Base-by-base conservation (phyloP, 2,113 vertebrate species). In the Pogonocichla stellata region DNA sequence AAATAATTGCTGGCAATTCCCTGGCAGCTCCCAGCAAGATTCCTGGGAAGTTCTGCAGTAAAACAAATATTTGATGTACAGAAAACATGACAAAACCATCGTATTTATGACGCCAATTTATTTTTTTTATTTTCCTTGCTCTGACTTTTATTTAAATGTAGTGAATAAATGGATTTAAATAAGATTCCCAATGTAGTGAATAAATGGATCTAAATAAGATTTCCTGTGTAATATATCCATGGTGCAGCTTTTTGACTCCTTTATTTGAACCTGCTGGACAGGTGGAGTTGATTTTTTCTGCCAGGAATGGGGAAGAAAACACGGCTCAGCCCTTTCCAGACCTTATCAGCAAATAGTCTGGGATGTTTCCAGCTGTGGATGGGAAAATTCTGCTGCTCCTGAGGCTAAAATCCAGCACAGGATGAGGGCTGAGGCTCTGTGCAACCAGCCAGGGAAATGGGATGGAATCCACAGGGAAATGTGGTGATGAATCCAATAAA, bases 1-100 rank as follows among this genome's bases (percentile, higher is more conserved):
- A 88, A 92, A 75, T 92, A 86, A 92, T 90, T 79, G 72, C 75
- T 90, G 77, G 88, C 82, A 90, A 73, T 86, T 86, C 74, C 70
- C 94, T 40, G 82, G 47, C 74, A 95, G 82, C 74, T 88, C 83
- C 48, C 71, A 74, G 58, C 75, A 40, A 65, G 75, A 73, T 75
- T 75, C 58, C 54, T 1, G 1, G 12, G 75, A 90, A 90, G 28
- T 40, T 88, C 36, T 36, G 71, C 75, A 8, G 19, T 5, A 72
- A 88, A 90, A 65, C 86, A 88, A 95, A 88, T n/a, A 69, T 31
- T 48, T 64, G 58, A 65, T 14, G 67, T 28, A 20, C 45, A 61
- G 54, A 80, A 86, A 90, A 77, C 66, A 60, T 1, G 8, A 54
- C 36, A 83, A 69, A 90, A 34, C 0, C 50, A 8, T 9, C 10